Percentiles rank a stretch among this genome's conserved stretches.
Conservation (phyloP, 2,888 invertebrate species). For the Gymnoscelis rufifasciata region DNA sequence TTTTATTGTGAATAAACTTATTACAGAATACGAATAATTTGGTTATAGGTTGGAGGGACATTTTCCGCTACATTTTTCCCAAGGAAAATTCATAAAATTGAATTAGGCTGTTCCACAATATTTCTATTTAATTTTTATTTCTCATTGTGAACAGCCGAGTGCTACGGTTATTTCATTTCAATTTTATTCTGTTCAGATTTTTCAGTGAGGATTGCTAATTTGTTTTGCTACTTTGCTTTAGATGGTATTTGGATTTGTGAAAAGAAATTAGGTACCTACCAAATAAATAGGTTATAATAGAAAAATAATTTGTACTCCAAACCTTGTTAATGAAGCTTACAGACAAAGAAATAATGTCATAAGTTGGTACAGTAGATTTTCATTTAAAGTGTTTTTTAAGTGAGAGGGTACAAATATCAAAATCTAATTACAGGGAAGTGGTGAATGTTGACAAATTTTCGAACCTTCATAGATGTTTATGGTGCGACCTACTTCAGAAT, state of each 20-base stretch:
- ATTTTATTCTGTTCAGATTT: conserved; percentile 27
- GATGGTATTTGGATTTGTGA: background rate
- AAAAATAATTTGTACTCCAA: background rate
- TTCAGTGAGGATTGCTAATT: conserved; percentile 19
- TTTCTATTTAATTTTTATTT: conserved; percentile 73
- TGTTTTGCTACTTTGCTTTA: conserved; percentile 3
- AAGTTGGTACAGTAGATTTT: too few species aligned
- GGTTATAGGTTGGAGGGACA: conserved; percentile 51
- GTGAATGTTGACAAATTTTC: too few species aligned
- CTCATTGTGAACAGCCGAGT: conserved; percentile 54
- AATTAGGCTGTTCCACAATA: conserved; percentile 69
- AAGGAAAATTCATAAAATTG: conserved; percentile 54
- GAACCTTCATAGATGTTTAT: too few species aligned
- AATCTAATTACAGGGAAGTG: too few species aligned
- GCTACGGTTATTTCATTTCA: conserved; percentile 55
- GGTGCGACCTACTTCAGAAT: too few species aligned
- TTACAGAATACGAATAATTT: conserved; percentile 72
- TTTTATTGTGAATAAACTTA: conserved; percentile 69
- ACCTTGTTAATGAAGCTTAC: too few species aligned
- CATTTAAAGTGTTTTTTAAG: too few species aligned
- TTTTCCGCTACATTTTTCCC: conserved; percentile 45
- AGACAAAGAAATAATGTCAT: too few species aligned
- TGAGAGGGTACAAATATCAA: too few species aligned
- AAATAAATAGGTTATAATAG: too few species aligned
- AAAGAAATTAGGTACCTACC: too few species aligned